Conservation (phyloP, 2,113 vertebrate genomes). For the Zingel zingel region DNA sequence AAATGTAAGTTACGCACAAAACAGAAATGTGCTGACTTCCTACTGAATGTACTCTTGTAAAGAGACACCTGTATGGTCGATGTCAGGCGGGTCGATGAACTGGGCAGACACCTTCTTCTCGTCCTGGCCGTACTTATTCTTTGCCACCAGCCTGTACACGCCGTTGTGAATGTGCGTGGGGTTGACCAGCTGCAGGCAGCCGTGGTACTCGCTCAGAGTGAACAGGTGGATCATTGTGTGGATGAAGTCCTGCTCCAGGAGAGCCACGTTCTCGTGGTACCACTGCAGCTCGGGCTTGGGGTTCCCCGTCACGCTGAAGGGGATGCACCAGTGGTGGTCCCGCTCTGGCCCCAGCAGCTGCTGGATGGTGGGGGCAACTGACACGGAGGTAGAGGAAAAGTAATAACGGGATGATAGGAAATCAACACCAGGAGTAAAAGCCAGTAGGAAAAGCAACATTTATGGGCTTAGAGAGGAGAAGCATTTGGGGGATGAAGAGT, state of each 20-base stretch:
- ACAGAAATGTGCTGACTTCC: neutral
- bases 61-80: slow-evolving; percentile 80
- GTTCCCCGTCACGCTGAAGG: slow-evolving; percentile 96
- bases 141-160: slow-evolving; percentile 92
- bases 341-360: slow-evolving; percentile 89
- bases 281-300: slow-evolving; percentile 93
- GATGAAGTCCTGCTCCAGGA: slow-evolving; percentile 93
- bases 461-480: slow-evolving; percentile 33
- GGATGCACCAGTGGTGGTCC: slow-evolving; percentile 98
- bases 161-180: slow-evolving; percentile 98
- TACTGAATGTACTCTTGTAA: neutral
- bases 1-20: neutral
- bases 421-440: slow-evolving; percentile 57
- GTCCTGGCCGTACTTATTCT: slow-evolving; percentile 91
- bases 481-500: neutral
- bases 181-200: slow-evolving; percentile 95
- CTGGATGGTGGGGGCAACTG: slow-evolving; percentile 94
- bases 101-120: slow-evolving; percentile 90
- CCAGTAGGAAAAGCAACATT: slow-evolving; percentile 59
- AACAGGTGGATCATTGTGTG: slow-evolving; percentile 91
- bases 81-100: slow-evolving; percentile 91
- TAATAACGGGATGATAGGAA: slow-evolving; percentile 64
- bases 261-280: slow-evolving; percentile 88
- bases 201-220: slow-evolving; percentile 93
- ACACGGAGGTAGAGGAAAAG: slow-evolving; percentile 78